Evolutionary conservation across 2,888 invertebrate species (phyloP), one percentile per base, ranked within the genome.

Genomic region (Tetragnatha montana): DNA sequence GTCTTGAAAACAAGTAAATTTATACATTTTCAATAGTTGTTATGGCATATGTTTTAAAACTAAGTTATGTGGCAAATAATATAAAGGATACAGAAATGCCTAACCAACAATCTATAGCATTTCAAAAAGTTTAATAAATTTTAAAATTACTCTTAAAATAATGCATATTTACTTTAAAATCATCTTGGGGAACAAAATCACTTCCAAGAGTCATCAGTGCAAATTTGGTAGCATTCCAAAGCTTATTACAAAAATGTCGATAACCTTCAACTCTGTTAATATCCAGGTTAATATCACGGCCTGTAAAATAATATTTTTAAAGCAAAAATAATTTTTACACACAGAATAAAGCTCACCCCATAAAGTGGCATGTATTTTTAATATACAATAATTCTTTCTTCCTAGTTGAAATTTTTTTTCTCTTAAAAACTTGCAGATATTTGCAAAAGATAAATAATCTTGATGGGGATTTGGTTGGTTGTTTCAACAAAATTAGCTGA

Each of bases 221-320:
- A 93, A 99, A 99, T 94, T 97, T 98, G 47, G 97, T 96, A 0
- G 99, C 99, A 94, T 99, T 99, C 99, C 99, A 99, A 80, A 99
- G 95, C 94, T 99, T 99, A 94, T 99, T 99, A 94, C 99, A 99
- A 95, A 99, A 99, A 94, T 98, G 97, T 92, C 98, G 95, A 94
- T 99, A 98, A 7, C 98, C 98, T 93, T 97, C 97, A 17, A 98
- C 97, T 88, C 98, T 96, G 91, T 96, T 94, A 87, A 99, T 98
- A 93, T 99, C 99, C 93, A 99, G 95, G 95, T 99, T 99, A 93
- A 99, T 96, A 94, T 99, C 98, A 6, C 99, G 95, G 91, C 97
- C 97, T 95, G 17, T 60, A 68, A 51, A 68, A 35, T 21, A 68
- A 60, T 35, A 4, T 35, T 35, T 35, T 35, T 35, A 35, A 0